Evolutionary conservation across 2,797 vertebrate genomes (phyloP).

Genomic region (Schizopygopsis malacanthus): DNA sequence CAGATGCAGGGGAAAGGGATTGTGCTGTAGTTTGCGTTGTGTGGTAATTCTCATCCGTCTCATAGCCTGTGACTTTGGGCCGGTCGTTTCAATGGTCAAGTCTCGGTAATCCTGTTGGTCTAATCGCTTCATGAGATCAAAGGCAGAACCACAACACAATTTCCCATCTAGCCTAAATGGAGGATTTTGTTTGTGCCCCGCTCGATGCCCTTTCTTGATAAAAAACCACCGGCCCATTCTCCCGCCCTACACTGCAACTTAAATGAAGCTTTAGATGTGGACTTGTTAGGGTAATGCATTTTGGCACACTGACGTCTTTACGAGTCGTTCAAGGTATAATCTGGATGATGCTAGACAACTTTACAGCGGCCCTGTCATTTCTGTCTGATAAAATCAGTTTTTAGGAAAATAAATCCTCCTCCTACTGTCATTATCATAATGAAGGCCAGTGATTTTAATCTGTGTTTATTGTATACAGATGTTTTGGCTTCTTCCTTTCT

Average conservation of each 20-base stretch:
- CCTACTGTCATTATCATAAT: background rate
- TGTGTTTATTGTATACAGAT: background rate
- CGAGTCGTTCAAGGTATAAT: background rate
- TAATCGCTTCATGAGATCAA: constrained; percentile 48
- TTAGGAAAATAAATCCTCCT: background rate
- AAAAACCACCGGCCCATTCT: background rate
- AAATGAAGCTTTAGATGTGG: constrained; percentile 18
- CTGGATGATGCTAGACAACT: background rate
- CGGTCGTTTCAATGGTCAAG: constrained; percentile 35
- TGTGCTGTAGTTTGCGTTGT: constrained; percentile 5
- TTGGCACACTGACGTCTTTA: background rate
- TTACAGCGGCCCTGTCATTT: background rate
- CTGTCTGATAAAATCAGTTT: constrained; percentile 4
- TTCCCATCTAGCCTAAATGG: constrained; percentile 35
- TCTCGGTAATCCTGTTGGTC: constrained; percentile 45
- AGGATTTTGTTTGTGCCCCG: constrained; percentile 16
- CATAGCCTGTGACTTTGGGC: constrained; percentile 18
- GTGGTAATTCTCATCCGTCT: background rate
- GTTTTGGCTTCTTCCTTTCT: background rate
- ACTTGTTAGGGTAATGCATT: constrained; percentile 13
- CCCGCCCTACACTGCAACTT: background rate
- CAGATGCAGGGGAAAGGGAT: background rate
- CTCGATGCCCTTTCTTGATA: constrained; percentile 17
- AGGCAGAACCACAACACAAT: constrained; percentile 37
- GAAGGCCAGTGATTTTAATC: background rate